A percentile compares a stretch with the other conserved stretches of the same genome.
phyloP scores from a whole-genome alignment of 2,113 vertebrate species.

The Scatophagus argus region DNA sequence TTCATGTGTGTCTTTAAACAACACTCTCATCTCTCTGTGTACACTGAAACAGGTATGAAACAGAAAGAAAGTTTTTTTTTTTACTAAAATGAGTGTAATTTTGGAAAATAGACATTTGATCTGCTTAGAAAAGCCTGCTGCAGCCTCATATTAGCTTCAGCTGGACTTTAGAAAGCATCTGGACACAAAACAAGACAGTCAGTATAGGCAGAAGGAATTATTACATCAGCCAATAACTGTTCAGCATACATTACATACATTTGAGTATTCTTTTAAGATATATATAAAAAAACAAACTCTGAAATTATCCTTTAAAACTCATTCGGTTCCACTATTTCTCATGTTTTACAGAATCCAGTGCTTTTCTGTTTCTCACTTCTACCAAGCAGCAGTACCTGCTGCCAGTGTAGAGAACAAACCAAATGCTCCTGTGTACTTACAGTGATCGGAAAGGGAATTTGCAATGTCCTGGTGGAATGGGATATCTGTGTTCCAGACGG shows the following conservation, averaged over 20 bases:
- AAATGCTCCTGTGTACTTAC: background rate
- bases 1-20: background rate
- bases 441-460: slow-evolving; percentile 2
- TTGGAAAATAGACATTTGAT: no score
- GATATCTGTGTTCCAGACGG: slow-evolving; percentile 50
- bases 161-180: background rate
- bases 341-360: background rate
- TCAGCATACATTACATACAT: background rate
- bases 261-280: background rate
- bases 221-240: no score
- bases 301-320: no score
- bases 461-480: slow-evolving; percentile 33
- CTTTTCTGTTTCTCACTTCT: background rate
- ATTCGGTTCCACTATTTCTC: no score
- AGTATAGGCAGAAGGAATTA: background rate
- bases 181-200: background rate
- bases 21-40: background rate
- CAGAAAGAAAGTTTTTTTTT: no score
- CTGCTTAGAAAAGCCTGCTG: no score
- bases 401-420: background rate
- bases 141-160: no score
- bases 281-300: no score
- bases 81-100: no score
- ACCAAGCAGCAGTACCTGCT: background rate
- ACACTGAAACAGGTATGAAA: background rate